Percentiles rank a stretch among this genome's conserved stretches.
These are phyloP conservation scores for Pantherophis alleghaniensis DNA, from an alignment of 2,797 vertebrate genomes.

Conservation along the genomic window DNA sequence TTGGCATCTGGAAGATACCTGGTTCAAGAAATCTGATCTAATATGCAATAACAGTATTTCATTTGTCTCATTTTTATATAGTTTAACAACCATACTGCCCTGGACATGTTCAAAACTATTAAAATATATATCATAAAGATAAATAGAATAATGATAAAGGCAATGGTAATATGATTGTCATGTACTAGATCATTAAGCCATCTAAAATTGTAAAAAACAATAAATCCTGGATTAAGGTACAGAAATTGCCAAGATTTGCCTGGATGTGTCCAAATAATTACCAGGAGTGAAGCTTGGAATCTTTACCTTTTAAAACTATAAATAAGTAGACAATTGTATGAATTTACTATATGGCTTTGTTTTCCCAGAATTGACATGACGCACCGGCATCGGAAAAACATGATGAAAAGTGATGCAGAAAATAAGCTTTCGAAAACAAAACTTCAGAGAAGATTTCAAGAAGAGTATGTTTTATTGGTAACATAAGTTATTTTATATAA, in stretches of 20 bases:
- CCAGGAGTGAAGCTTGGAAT: background rate
- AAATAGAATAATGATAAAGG: background rate
- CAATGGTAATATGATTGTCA: background rate
- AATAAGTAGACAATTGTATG: background rate
- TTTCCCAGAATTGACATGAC: conserved; percentile 82
- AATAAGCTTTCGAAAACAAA: conserved; percentile 76
- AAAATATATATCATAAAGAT: background rate
- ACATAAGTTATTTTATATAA: background rate
- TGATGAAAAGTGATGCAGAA: conserved; percentile 80
- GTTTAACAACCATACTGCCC: background rate
- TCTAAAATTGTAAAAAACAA: background rate
- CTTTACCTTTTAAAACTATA: background rate
- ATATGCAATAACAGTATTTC: background rate
- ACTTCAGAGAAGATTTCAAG: conserved; percentile 83
- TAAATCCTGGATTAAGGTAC: background rate
- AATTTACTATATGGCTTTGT: background rate
- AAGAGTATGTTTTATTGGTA: conserved; percentile 80
- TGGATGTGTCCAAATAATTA: background rate
- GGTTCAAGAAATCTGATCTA: background rate
- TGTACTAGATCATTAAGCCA: background rate
- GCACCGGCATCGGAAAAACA: conserved; percentile 82
- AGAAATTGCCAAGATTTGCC: background rate
- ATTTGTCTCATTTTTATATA: background rate
- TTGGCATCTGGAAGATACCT: background rate
- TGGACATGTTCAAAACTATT: background rate